Evolutionary conservation across 1,140 invertebrate genomes (phyloP), one percentile per base, ranked within the genome.

Genomic region (Venustaconcha ellipsiformis): DNA sequence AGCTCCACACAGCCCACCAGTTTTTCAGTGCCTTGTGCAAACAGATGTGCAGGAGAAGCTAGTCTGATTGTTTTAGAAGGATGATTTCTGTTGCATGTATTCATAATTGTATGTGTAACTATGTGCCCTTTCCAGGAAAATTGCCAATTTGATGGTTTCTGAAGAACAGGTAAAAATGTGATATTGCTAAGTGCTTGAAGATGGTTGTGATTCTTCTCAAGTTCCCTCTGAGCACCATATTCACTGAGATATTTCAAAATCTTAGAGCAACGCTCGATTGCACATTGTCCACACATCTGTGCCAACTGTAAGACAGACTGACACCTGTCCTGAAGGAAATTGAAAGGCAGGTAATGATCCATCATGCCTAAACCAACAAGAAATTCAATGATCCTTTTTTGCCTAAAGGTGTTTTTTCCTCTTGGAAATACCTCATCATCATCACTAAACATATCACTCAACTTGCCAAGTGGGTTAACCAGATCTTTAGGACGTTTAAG

Each of bases 281-380:
- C 69, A 23, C 78, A 66, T 5, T 30, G 59, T 13, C 15, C 5
- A 57, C 76, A 69, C 57, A 15, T 78, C 26, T 59, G n/a, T 26
- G 62, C 70, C 65, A 79, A n/a, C 15, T 48, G 48, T 58, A n/a
- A 18, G 23, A 82, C 69, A 62, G 72, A 76, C 57, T 70, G 57
- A 55, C 76, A 75, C 66, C 82, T 74, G 58, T 80, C 70, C 23
- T 75, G n/a, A 17, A 84, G 55, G 23, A 74, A 55, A 18, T 74
- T 55, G 48, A 62, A 60, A 18, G 71, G 55, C 56, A 84, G 55
- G n/a, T 65, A 67, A 66, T 78, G 64, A 58, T 11, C 70, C 60
- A 69, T 69, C 82, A 83, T 83, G 5, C 80, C 80, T 18, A 82
- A 68, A 6, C 66, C 12, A 20, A 57, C 20, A n/a, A 83, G 57